Evolutionary conservation across 2,113 vertebrate species (phyloP), one percentile per base, ranked within the genome.

Genomic region (Greenwoodochromis staneri): DNA sequence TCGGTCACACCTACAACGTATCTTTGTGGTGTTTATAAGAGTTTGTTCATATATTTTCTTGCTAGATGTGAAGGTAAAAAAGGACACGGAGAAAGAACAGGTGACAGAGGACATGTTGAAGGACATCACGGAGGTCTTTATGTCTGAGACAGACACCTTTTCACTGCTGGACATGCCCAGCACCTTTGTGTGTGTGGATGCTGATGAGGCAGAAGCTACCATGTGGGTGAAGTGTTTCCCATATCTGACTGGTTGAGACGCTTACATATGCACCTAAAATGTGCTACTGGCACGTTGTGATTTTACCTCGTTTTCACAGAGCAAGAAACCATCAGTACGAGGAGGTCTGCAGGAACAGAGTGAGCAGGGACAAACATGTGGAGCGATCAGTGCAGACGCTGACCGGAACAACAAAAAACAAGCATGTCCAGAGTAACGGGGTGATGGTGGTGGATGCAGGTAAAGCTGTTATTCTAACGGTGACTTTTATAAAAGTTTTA

Each of bases 331-430:
- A 40, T 3, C 69, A 87, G 6, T 98, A 99, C 19, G 38, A 78
- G 34, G 96, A 92, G 2, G 59, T 97, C 9, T 98, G 98, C 87
- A 96, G 86, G 36, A 96, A 92, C 9, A 96, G 95, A 93, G 12
- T 81, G 34, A 96, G 90, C 5, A 97, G 96, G 2, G 96, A 98
- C 21, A 91, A 93, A 34, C 98, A 97, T n/a, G 91, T 96, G 51
- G 97, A 97, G 14, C 96, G 96, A 55, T 93, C 90, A 29, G 95
- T 97, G 96, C 98, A 99, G 94, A 99, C 98, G 2, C n/a, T 98
- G 78, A 97, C 95, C 0, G 96, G 93, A 71, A 96, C 96, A 0
- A 21, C 92, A 5, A 99, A 98, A 92, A 95, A 89, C 86, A 99
- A 99, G 91, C 97, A 97, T 1, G 93, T 96, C 55, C 98, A 99